A percentile compares a stretch with the other conserved stretches of the same genome.
These are phyloP conservation scores for Trichechus manatus DNA, from an alignment of 2,113 vertebrate genomes.

Conservation along the genomic window DNA sequence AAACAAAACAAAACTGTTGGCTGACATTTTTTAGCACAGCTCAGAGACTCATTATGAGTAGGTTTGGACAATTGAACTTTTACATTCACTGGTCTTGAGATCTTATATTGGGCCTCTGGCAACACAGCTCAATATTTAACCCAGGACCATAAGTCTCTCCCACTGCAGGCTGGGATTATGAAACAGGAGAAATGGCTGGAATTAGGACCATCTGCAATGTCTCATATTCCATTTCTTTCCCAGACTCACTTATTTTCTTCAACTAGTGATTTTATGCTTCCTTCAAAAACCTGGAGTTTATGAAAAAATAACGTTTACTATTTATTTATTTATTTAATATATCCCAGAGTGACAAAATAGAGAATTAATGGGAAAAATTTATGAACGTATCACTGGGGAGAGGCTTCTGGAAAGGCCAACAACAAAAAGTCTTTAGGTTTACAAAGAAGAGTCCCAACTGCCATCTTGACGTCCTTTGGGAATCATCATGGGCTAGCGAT, in stretches of 20 bases:
- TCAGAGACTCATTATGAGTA: background rate
- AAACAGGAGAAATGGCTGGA: background rate
- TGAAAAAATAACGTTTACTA: slow-evolving; percentile 64
- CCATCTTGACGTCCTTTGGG: too few relatives aligned
- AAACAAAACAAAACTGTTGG: slow-evolving; percentile 26
- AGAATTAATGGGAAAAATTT: too few relatives aligned
- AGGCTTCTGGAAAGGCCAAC: too few relatives aligned
- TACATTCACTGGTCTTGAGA: background rate
- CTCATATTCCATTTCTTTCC: background rate
- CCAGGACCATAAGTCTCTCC: background rate
- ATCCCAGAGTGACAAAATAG: too few relatives aligned
- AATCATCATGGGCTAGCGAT: too few relatives aligned
- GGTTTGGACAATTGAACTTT: background rate
- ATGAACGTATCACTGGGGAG: too few relatives aligned
- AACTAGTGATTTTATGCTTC: background rate
- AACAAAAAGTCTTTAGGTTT: too few relatives aligned
- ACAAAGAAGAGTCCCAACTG: too few relatives aligned
- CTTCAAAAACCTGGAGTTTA: background rate
- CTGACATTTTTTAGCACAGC: slow-evolving; percentile 13
- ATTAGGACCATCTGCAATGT: background rate
- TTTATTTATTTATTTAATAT: slow-evolving; percentile 12
- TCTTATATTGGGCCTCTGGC: background rate
- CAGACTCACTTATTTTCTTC: background rate
- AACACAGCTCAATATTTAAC: background rate
- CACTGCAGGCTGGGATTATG: background rate